Percentiles rank a stretch among this genome's conserved stretches.
Evolutionary conservation across 2,888 invertebrate genomes (phyloP).

Genomic region (Laspeyria flexula): DNA sequence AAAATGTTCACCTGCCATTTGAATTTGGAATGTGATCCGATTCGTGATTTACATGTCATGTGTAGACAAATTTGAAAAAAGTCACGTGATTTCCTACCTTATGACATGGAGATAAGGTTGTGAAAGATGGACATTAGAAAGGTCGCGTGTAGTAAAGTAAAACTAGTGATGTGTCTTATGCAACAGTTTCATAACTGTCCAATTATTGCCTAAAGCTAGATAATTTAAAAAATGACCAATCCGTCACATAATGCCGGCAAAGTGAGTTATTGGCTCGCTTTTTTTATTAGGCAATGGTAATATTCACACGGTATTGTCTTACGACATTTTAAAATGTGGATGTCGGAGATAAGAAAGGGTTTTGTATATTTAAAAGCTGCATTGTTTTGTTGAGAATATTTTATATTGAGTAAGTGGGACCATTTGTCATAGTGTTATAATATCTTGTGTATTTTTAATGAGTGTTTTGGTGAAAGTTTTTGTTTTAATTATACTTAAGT

Average conservation of each 20-base stretch:
- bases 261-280: constrained; percentile 70
- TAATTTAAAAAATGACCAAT: constrained; percentile 75
- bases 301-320: constrained; percentile 77
- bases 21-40: constrained; percentile 56
- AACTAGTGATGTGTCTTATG: constrained; percentile 68
- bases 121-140: constrained; percentile 50
- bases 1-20: constrained; percentile 60
- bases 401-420: constrained; percentile 59
- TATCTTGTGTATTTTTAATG: constrained; percentile 27
- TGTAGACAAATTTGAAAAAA: constrained; percentile 19
- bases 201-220: constrained; percentile 72
- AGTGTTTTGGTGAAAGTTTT: constrained; percentile 32
- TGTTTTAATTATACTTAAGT: constrained; percentile 13
- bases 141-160: constrained; percentile 63
- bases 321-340: constrained; percentile 74
- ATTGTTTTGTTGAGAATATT: constrained; percentile 75
- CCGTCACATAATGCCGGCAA: constrained; percentile 68
- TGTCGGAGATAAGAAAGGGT: constrained; percentile 75
- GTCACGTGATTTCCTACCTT: constrained; percentile 20
- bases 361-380: constrained; percentile 75
- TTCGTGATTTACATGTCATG: constrained; percentile 58
- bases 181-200: constrained; percentile 71
- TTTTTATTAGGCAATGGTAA: constrained; percentile 67
- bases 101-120: constrained; percentile 12
- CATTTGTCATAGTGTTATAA: constrained; percentile 48